Evolutionary conservation across 2,797 vertebrate genomes (phyloP), one percentile per base, ranked within the genome.

Genomic region (Luscinia megarhynchos): DNA sequence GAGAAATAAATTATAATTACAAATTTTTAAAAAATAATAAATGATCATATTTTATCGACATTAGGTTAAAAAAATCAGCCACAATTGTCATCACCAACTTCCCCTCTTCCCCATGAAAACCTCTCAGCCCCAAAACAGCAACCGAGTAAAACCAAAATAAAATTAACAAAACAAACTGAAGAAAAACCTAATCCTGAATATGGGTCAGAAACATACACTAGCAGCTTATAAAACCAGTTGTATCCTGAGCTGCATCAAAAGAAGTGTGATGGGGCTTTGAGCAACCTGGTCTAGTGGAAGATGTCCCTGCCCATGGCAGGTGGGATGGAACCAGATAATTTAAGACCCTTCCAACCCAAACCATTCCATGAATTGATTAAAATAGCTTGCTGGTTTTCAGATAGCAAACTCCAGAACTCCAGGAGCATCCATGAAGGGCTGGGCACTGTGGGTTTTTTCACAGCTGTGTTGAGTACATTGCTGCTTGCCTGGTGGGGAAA

Each of bases 11-110:
- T 7, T 51, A 55, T 14, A 24, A 48, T 43, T 40, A n/a, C 6
- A 43, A 6, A 3, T 10, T 41, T 67, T 51, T 2, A 2, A 4
- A 45, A 69, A 69, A 4, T 1, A 61, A 64, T 6, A 40, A 48
- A 67, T 7, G 0, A 41, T 29, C 1, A 12, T 48, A 3, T 41
- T 76, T 2, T n/a, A 20, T 40, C 22, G 21, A 77, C 73, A 55
- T 54, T 12, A 46, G 3, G 3, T 54, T 20, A 26, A 46, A 64
- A 21, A 77, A 86, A 84, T 1, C 0, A 7, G 6, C 5, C 40
- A 63, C 19, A 18, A 8, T 16, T 45, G 19, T 34, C 5, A 48
- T 18, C 14, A 62, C 12, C 9, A 61, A 13, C 16, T 26, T 11
- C 5, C 4, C 6, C 5, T 15, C 6, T 32, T 29, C 15, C 4